phyloP scores from a whole-genome alignment of 1,140 invertebrate species.

The Amyelois transitella region DNA sequence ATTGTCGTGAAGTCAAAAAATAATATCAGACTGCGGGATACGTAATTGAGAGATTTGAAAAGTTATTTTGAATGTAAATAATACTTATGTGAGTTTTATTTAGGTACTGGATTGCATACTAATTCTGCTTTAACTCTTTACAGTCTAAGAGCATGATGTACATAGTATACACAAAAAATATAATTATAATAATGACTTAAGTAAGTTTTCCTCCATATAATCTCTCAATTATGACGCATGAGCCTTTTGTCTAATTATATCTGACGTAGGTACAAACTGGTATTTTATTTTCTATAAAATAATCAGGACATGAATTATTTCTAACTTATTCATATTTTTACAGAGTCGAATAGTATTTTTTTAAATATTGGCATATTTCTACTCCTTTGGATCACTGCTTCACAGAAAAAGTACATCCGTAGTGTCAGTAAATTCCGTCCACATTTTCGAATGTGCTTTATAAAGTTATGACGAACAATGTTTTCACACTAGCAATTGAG shows the following conservation, averaged over 20 bases:
- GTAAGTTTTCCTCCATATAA: neutral
- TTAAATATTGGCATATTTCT: neutral
- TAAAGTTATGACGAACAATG: conserved; percentile 24
- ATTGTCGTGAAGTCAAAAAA: conserved; percentile 20
- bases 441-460: conserved; percentile 49
- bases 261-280: neutral
- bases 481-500: conserved; percentile 42
- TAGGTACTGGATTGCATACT: neutral
- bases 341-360: conserved; percentile 7
- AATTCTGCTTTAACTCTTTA: neutral
- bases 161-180: neutral
- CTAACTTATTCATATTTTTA: neutral
- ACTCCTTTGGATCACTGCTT: neutral
- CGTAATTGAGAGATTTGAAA: neutral
- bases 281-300: neutral
- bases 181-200: neutral
- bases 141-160: neutral
- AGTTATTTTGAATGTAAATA: neutral
- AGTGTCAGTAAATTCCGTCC: conserved; percentile 60
- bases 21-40: neutral
- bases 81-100: neutral
- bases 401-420: neutral
- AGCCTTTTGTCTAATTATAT: neutral
- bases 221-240: neutral
- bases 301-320: neutral